These are phyloP conservation scores for Cynopterus sphinx DNA, from an alignment of 2,797 vertebrate species.

Conservation along the genomic window DNA sequence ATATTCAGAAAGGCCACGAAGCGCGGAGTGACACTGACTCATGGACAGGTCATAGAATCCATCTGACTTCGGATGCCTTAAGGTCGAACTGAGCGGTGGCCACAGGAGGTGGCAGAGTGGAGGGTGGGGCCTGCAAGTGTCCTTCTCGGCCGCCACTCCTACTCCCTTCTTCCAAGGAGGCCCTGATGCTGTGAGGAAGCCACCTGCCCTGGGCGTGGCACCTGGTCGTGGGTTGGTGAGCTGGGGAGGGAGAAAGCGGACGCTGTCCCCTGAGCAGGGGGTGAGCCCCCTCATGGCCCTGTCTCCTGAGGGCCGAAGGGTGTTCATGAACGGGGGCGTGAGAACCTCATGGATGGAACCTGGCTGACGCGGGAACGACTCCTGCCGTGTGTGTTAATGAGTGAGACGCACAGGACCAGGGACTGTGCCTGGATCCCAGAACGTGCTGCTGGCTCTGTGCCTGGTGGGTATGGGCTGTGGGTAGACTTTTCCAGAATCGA, in stretches of 20 bases:
- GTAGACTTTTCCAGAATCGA: background rate
- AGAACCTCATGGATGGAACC: background rate
- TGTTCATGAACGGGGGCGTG: background rate
- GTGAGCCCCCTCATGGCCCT: background rate
- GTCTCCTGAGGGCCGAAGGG: background rate
- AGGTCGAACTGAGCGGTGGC: background rate
- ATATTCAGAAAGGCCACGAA: background rate
- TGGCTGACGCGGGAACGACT: background rate
- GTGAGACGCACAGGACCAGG: fast-evolving
- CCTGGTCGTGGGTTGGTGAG: background rate
- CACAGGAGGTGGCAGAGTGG: background rate
- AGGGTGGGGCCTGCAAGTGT: background rate
- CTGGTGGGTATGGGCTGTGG: background rate
- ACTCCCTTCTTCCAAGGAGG: background rate
- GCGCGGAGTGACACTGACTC: background rate
- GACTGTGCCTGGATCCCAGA: background rate
- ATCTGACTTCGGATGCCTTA: background rate
- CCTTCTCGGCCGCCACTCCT: background rate
- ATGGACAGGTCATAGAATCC: background rate
- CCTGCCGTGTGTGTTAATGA: fast-evolving
- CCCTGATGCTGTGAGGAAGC: background rate
- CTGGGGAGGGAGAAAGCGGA: no score
- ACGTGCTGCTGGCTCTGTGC: no score
- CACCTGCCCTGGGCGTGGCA: background rate
- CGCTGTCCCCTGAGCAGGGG: no score